phyloP scores from a whole-genome alignment of 2,797 vertebrate species.

The Siniperca undulata region DNA sequence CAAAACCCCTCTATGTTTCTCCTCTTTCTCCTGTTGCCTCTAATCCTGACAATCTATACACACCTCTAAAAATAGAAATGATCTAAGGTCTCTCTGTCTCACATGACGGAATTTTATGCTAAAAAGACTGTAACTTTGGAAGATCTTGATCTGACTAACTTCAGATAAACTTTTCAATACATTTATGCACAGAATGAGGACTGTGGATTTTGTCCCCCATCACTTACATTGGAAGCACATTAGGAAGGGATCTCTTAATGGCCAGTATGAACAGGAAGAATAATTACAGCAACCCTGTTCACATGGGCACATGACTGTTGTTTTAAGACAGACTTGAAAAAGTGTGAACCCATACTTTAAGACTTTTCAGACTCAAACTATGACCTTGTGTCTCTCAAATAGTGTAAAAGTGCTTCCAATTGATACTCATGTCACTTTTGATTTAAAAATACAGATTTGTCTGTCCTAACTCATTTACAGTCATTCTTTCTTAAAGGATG shows the following conservation, averaged over 20 bases:
- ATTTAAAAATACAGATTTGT: neutral
- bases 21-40: conserved; percentile 48
- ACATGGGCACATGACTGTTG: neutral
- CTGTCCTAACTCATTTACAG: neutral
- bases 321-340: neutral
- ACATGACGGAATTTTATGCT: no score
- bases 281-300: neutral
- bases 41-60: conserved; percentile 1
- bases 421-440: neutral
- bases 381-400: neutral
- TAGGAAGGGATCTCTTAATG: neutral
- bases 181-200: no score
- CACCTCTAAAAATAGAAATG: neutral
- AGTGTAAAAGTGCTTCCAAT: neutral
- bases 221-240: no score
- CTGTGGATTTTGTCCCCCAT: no score
- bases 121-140: no score
- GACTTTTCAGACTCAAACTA: neutral
- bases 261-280: neutral
- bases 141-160: neutral
- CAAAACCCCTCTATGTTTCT: conserved; percentile 24
- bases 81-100: no score
- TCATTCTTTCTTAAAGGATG: neutral
- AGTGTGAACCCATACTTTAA: neutral
- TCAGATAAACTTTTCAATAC: no score